Evolutionary conservation across 1,140 invertebrate species (phyloP).

Genomic region (Solenopsis fugax): DNA sequence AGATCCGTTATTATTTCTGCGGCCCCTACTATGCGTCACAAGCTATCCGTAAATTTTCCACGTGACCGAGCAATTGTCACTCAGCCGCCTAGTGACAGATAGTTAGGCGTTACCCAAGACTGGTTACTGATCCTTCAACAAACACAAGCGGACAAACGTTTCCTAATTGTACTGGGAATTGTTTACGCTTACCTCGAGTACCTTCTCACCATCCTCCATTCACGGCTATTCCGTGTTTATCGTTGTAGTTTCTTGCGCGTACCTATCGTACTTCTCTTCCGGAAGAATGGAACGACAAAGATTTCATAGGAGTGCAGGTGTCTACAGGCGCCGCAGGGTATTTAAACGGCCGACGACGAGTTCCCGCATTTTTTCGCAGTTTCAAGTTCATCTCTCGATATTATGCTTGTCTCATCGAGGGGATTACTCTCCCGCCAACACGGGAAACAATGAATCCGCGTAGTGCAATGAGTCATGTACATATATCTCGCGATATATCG

Average conservation of each 20-base stretch:
- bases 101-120: conserved; percentile 78
- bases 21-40: conserved; percentile 9
- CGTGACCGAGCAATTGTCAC: conserved; percentile 62
- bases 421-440: conserved; percentile 29
- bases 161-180: conserved; percentile 81
- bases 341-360: conserved; percentile 63
- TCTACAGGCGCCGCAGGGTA: conserved; percentile 48
- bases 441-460: conserved; percentile 36
- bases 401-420: conserved; percentile 30
- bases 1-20: neutral
- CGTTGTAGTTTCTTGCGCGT: conserved; percentile 68
- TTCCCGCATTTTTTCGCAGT: neutral
- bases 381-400: neutral
- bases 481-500: conserved; percentile 36
- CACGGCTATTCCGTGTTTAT: conserved; percentile 72
- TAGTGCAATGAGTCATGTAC: conserved; percentile 49
- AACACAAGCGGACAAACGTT: conserved; percentile 80
- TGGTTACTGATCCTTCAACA: conserved; percentile 80
- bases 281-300: conserved; percentile 68
- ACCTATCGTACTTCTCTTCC: conserved; percentile 69
- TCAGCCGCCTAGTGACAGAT: conserved; percentile 68
- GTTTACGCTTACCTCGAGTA: conserved; percentile 76
- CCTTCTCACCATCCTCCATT: conserved; percentile 65
- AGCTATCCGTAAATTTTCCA: conserved; percentile 62
- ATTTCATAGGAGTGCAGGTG: conserved; percentile 59